A percentile compares a stretch with the other conserved stretches of the same genome.
phyloP scores from a whole-genome alignment of 2,113 vertebrate genomes.

The Myrmecophaga tridactyla region DNA sequence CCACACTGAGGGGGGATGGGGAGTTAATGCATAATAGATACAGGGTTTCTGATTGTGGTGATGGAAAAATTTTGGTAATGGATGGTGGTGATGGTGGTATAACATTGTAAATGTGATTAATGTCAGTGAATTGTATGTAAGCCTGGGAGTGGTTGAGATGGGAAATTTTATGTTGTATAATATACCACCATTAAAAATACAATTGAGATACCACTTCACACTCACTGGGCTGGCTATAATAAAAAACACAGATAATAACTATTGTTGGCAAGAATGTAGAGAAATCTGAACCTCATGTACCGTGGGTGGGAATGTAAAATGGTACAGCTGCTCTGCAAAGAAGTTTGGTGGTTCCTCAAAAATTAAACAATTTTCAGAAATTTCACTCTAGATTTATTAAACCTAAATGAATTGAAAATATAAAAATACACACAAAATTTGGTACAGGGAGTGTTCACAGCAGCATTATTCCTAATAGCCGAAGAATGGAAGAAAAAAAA shows the following conservation, averaged over 20 bases:
- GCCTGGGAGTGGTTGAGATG: not conserved
- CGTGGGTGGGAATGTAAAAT: not conserved
- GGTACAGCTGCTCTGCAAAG: not conserved
- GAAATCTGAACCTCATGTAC: not conserved
- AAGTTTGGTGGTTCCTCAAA: not conserved
- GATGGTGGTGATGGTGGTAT: not conserved
- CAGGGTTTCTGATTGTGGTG: not conserved
- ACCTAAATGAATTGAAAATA: slow-evolving; percentile 1
- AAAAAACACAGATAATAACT: not conserved
- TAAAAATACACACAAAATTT: not conserved
- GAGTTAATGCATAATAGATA: not conserved
- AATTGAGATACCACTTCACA: not conserved
- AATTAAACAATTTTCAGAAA: not conserved
- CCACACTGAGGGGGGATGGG: not conserved
- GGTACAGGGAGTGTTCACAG: not conserved
- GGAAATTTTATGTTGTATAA: not conserved
- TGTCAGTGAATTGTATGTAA: not conserved
- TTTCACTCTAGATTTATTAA: not conserved
- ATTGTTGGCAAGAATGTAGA: not conserved
- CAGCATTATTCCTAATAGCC: not conserved
- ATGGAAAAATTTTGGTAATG: not conserved
- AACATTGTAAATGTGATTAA: not conserved
- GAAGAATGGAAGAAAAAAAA: not conserved
- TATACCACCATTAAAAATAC: not conserved
- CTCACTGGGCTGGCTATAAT: not conserved